These are phyloP conservation scores for Nasonia giraulti DNA, from an alignment of 1,140 invertebrate species.

Conservation along the genomic window DNA sequence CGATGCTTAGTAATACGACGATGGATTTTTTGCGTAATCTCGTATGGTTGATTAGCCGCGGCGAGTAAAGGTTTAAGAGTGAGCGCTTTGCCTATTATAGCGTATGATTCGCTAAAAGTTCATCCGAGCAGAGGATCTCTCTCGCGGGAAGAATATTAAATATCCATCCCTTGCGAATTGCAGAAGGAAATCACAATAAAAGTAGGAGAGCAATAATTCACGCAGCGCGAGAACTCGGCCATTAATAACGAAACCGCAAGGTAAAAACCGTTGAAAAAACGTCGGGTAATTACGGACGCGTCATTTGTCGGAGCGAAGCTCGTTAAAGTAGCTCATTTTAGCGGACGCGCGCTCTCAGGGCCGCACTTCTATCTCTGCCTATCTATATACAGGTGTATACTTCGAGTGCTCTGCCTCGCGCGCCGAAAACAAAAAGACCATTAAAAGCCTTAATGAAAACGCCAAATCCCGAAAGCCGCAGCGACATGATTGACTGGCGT, in stretches of 20 bases:
- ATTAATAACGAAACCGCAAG: background rate
- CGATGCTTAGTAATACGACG: background rate
- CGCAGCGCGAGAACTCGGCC: background rate
- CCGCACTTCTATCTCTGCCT: background rate
- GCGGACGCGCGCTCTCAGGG: too few species aligned
- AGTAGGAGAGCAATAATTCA: background rate
- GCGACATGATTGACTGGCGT: conserved; percentile 20
- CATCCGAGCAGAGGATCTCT: background rate
- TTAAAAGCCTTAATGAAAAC: conserved; percentile 32
- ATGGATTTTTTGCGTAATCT: background rate
- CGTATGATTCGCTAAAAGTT: background rate
- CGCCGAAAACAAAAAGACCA: conserved; percentile 29
- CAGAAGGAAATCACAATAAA: background rate
- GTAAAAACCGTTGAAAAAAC: conserved; percentile 9
- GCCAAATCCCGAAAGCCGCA: conserved; percentile 23
- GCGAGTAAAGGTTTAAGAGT: too few species aligned
- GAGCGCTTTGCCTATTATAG: too few species aligned
- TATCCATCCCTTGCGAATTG: background rate
- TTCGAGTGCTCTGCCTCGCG: background rate
- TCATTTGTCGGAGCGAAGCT: conserved; percentile 38
- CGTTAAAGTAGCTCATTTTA: conserved; percentile 32
- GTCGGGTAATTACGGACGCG: conserved; percentile 30
- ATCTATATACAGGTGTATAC: background rate
- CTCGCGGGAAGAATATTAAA: background rate
- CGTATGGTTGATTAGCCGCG: background rate